Conservation (phyloP, 2,888 invertebrate species). For the Drosophila paracracens region DNA sequence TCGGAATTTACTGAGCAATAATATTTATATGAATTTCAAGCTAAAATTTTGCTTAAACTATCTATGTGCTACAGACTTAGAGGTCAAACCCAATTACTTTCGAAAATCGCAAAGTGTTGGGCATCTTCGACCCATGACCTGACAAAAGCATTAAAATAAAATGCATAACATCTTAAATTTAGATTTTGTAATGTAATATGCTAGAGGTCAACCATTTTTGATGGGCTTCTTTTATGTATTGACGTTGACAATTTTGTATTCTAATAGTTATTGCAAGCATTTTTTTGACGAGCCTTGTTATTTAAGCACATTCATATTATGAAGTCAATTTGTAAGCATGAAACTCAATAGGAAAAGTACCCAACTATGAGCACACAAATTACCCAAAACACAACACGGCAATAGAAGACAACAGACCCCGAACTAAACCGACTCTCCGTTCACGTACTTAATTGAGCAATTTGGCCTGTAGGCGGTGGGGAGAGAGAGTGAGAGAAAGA, state of each 20-base stretch:
- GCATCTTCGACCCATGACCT: too few relatives aligned
- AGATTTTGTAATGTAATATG: not conserved
- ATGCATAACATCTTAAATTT: not conserved
- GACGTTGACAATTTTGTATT: too few relatives aligned
- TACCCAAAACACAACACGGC: constrained; percentile 25
- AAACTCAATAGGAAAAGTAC: constrained; percentile 34
- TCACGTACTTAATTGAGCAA: constrained; percentile 61
- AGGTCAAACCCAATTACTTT: too few relatives aligned
- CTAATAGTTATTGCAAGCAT: not conserved
- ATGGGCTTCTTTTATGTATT: not conserved
- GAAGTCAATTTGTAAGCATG: constrained; percentile 26
- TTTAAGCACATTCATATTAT: constrained; percentile 23
- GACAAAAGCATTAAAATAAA: too few relatives aligned
- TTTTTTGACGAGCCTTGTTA: constrained; percentile 25
- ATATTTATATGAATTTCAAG: not conserved
- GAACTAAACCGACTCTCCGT: constrained; percentile 5
- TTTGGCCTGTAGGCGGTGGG: constrained; percentile 30
- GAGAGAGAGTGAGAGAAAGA: not conserved
- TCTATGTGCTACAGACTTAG: not conserved
- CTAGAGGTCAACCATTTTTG: not conserved
- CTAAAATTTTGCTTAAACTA: not conserved
- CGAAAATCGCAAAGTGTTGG: not conserved
- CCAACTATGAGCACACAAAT: constrained; percentile 21
- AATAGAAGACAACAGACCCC: constrained; percentile 14
- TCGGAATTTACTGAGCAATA: not conserved